phyloP scores from a whole-genome alignment of 2,888 invertebrate genomes.

The Odontocerum albicorne region DNA sequence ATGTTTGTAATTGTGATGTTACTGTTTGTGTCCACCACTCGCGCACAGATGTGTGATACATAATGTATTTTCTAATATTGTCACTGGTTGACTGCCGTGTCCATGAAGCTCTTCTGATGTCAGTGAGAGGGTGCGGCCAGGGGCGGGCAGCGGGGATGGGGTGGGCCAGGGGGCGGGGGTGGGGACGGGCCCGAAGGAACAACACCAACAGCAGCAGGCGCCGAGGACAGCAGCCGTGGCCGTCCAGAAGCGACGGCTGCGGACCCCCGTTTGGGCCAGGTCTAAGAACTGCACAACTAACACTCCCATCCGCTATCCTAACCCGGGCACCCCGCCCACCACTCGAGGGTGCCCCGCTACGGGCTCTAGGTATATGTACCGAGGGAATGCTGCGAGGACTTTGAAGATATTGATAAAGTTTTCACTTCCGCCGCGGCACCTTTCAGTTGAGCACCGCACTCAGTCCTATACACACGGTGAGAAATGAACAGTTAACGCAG shows the following conservation, averaged over 20 bases:
- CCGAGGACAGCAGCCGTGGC: constrained; percentile 49
- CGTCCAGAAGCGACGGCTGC: constrained; percentile 72
- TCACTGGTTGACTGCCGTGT: constrained; percentile 26
- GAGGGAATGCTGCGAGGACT: constrained; percentile 32
- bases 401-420: constrained; percentile 35
- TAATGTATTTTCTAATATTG: constrained; percentile 23
- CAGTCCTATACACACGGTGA: constrained; percentile 1
- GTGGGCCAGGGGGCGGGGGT: constrained; percentile 46
- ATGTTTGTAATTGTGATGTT: too few species aligned
- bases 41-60: too few species aligned
- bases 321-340: neutral
- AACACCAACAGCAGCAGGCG: constrained; percentile 45
- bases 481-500: neutral
- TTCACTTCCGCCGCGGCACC: constrained; percentile 18
- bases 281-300: constrained; percentile 44
- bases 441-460: neutral
- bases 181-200: constrained; percentile 42
- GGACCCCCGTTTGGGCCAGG: constrained; percentile 82
- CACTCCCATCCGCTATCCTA: constrained; percentile 5
- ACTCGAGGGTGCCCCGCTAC: neutral
- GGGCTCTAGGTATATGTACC: constrained; percentile 24
- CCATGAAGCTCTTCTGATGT: constrained; percentile 30
- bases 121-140: constrained; percentile 45
- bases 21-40: too few species aligned
- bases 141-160: constrained; percentile 45